Conservation (phyloP, 1,140 invertebrate species). For the Agrypnia vestita region DNA sequence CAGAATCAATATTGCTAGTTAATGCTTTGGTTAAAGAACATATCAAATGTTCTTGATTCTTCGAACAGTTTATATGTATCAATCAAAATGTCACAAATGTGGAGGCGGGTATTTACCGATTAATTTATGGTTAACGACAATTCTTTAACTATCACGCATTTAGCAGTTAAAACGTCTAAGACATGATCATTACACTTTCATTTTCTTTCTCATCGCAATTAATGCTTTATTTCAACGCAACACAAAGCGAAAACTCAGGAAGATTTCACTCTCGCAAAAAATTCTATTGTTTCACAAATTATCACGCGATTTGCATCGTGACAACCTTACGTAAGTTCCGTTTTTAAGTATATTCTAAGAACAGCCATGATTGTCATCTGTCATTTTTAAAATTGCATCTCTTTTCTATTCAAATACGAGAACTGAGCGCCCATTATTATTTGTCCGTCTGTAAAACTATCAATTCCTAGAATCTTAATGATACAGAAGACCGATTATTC, state of each 20-base stretch:
- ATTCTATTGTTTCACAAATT: conserved; percentile 4
- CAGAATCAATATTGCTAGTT: too few species aligned
- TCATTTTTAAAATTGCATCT: not conserved
- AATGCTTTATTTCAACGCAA: not conserved
- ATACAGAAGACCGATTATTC: too few species aligned
- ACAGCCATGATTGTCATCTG: not conserved
- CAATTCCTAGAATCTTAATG: not conserved
- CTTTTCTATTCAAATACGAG: not conserved
- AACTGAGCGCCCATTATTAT: not conserved
- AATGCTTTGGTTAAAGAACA: too few species aligned
- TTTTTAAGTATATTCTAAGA: not conserved
- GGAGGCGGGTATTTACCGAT: too few species aligned
- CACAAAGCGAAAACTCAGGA: not conserved
- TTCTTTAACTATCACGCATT: not conserved
- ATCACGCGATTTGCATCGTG: conserved; percentile 1
- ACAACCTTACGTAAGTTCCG: not conserved
- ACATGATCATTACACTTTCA: not conserved
- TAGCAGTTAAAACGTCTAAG: not conserved
- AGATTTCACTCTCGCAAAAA: conserved; percentile 21
- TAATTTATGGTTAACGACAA: not conserved
- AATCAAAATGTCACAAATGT: too few species aligned
- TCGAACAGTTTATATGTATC: too few species aligned
- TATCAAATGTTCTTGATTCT: too few species aligned
- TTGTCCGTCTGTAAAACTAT: not conserved
- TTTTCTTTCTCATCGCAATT: conserved; percentile 4